Evolutionary conservation across 2,888 invertebrate genomes (phyloP), one percentile per base, ranked within the genome.

Genomic region (Diabrotica balteata): DNA sequence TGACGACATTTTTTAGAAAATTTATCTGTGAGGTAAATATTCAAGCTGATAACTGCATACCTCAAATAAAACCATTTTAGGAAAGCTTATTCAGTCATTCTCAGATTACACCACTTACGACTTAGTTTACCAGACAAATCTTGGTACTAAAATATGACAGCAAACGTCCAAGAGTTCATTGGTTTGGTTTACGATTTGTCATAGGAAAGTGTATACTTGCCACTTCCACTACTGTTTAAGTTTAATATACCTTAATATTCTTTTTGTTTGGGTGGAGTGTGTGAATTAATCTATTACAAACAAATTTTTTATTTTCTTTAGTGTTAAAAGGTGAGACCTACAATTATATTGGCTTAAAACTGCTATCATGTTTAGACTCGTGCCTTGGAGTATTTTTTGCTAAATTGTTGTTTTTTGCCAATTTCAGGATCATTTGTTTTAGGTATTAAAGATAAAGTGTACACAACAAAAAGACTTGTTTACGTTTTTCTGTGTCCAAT

Each of bases 11-110:
- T 32, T 32, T 32, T 32, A 32, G 32, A 32, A 32, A 32, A 4
- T 32, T 32, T 32, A 32, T 32, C 32, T 32, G 32, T 32, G 32
- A 32, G 55, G 45, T 45, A 57, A 57, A 57, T 45, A 51, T 51
- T 8, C 42, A 49, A 43, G 11, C 7, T 54, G 63, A 63, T 55
- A 63, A 57, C 49, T 54, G 42, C 53, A 59, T 59, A 54, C 53
- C 45, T 54, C 32, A 32, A 32, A 32, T 32, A 32, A 32, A 32
- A 32, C 32, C 59, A 65, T 65, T 59, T 65, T 44, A 65, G 54
- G 59, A 65, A 59, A 46, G 64, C 45, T 59, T 59, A 64, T 65
- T 52, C 58, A 64, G 59, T 53, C 59, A 59, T 32, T 32, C 32
- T 52, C 9, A 47, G 54, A 65, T 59, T 59, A 54, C 43, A 65